Percentiles rank a stretch among this genome's conserved stretches.
phyloP scores from a whole-genome alignment of 1,140 invertebrate genomes.

The Drosophila paulistorum region DNA sequence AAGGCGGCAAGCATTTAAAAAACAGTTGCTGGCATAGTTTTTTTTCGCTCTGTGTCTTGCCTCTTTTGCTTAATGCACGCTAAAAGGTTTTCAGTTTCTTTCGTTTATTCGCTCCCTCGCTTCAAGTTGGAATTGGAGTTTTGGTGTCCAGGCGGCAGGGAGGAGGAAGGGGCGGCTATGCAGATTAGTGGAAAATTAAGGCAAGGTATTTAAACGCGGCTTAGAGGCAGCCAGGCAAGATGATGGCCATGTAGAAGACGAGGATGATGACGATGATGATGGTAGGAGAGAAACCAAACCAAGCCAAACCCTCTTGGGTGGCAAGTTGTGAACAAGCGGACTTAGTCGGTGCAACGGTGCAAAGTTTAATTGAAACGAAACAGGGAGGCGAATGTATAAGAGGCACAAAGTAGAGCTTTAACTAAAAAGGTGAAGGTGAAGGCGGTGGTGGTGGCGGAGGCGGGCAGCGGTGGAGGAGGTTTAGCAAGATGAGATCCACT shows the following conservation, averaged over 20 bases:
- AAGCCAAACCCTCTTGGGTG: constrained; percentile 57
- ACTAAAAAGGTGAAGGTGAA: neutral
- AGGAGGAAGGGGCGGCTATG: constrained; percentile 39
- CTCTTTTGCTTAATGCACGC: constrained; percentile 64
- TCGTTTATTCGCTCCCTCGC: neutral
- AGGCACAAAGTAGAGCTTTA: neutral
- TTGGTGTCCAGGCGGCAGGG: constrained; percentile 3
- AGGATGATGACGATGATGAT: neutral
- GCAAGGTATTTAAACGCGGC: constrained; percentile 75
- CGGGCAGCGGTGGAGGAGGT: neutral
- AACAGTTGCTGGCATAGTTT: constrained; percentile 65
- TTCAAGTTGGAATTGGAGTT: constrained; percentile 13
- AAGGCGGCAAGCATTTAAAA: constrained; percentile 65
- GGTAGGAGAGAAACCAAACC: too few species aligned
- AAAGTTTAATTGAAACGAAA: constrained; percentile 70
- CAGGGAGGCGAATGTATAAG: constrained; percentile 1
- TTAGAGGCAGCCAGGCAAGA: constrained; percentile 50
- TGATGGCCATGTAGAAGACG: constrained; percentile 21
- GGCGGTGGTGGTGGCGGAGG: neutral
- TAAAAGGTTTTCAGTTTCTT: constrained; percentile 66
- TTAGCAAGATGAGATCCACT: constrained; percentile 1
- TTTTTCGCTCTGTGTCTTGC: constrained; percentile 23
- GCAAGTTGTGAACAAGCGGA: constrained; percentile 70
- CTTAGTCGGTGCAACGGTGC: constrained; percentile 70
- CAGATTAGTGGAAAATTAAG: constrained; percentile 73